These are phyloP conservation scores for Trididemnum clinides DNA, from an alignment of 23 tunicate species.

Conservation along the genomic window DNA sequence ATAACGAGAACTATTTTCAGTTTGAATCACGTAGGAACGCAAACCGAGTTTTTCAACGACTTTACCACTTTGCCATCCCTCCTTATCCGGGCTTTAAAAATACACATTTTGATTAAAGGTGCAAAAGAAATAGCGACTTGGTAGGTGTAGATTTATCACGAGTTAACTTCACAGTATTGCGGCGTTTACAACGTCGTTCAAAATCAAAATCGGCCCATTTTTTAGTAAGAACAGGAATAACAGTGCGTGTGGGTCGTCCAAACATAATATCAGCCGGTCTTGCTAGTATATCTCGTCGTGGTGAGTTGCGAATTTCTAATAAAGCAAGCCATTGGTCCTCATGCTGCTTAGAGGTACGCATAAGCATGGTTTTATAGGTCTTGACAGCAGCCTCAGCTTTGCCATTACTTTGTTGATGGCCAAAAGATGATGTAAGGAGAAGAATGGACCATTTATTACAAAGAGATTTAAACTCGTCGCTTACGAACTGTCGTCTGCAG, in stretches of 20 bases:
- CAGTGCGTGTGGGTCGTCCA: constrained; percentile 23
- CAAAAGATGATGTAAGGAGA: constrained; percentile 5
- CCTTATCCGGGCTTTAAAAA: constrained; percentile 22
- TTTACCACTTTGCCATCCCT: constrained; percentile 13
- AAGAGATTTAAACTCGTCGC: constrained; percentile 4
- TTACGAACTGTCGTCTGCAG: constrained; percentile 7
- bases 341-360: not conserved
- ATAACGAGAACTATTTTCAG: not conserved
- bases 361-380: not conserved
- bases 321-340: constrained; percentile 26
- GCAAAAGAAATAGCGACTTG: not conserved
- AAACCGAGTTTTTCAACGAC: not conserved
- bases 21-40: not conserved
- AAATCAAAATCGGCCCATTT: not conserved
- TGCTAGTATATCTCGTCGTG: not conserved
- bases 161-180: not conserved
- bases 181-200: not conserved
- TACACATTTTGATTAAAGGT: not conserved
- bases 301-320: constrained; percentile 20
- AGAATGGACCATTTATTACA: constrained; percentile 8
- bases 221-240: not conserved
- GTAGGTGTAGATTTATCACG: constrained; percentile 8
- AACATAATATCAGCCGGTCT: constrained; percentile 23
- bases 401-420: constrained; percentile 29
- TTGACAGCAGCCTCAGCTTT: constrained; percentile 35